These are phyloP conservation scores for Paratrypauchen microcephalus DNA, from an alignment of 2,797 vertebrate genomes.

Conservation along the genomic window DNA sequence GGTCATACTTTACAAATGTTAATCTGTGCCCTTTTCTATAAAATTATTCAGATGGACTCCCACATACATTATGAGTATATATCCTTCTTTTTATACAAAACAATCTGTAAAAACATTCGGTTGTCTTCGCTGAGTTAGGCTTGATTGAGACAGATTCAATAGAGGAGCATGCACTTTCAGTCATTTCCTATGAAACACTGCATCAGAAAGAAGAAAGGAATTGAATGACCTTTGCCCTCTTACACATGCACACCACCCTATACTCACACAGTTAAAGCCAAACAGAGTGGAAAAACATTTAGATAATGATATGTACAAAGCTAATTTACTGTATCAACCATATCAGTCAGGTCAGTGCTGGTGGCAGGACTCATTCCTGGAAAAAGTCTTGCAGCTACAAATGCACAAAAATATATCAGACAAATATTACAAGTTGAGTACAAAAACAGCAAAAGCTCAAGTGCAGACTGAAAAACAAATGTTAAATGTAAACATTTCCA, in stretches of 20 bases:
- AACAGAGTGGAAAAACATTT: conserved; percentile 47
- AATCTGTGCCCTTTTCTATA: conserved; percentile 41
- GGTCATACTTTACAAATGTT: conserved; percentile 55
- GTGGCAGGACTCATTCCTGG: conserved; percentile 60
- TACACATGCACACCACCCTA: conserved; percentile 23
- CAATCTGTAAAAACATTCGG: conserved; percentile 77
- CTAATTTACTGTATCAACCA: conserved; percentile 29
- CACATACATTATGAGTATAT: conserved; percentile 71
- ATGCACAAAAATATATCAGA: conserved; percentile 48
- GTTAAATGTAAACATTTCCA: conserved; percentile 74
- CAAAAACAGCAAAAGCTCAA: conserved; percentile 63
- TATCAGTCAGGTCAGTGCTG: conserved; percentile 67
- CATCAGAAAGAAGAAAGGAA: conserved; percentile 19
- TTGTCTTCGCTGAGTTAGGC: conserved; percentile 68
- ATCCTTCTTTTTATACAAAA: conserved; percentile 76
- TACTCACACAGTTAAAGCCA: conserved; percentile 34
- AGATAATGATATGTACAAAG: conserved; percentile 64
- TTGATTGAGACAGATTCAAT: conserved; percentile 45
- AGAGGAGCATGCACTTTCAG: conserved; percentile 38
- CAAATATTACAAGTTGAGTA: conserved; percentile 52
- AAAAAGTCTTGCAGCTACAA: conserved; percentile 58
- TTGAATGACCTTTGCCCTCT: conserved; percentile 24
- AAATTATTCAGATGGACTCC: conserved; percentile 50
- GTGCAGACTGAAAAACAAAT: conserved; percentile 53
- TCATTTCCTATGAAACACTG: conserved; percentile 22